Evolutionary conservation across 37 sponge, comb jelly and placozoan genomes (phyloP), one percentile per base, ranked within the genome.

Genomic region (Eunapius fragilis): DNA sequence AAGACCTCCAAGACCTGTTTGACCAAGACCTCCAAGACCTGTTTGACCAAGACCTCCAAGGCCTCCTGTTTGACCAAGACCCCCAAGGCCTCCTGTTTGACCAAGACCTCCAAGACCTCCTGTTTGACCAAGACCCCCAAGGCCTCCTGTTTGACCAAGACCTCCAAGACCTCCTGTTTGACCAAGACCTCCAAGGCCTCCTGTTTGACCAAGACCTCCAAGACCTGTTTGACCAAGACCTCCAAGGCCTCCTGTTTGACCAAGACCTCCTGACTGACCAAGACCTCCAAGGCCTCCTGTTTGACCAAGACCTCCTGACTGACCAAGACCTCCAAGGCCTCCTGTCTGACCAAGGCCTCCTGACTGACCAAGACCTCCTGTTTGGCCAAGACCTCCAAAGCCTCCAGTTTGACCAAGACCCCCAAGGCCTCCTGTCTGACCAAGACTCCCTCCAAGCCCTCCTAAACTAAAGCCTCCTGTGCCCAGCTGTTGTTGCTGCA

Each of bases 101-200:
- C 67, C 47, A 31, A 71, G 72, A n/a, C n/a, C 34, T 33, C 84
- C 84, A 74, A 83, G 67, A 2, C 84, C 84, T 24, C 34, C 67
- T 28, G 24, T 23, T 9, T 48, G 73, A 11, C 67, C 47, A 31
- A 71, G 72, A n/a, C n/a, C 72, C 31, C 71, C 37, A 14, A 45
- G n/a, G 3, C 77, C 78, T 19, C 82, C 71, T 30, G 36, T 81
- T 11, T 73, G 74, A 17, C 71, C 28, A 50, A 50, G n/a, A 45
- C 68, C 35, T 34, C 74, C 37, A 14, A 45, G n/a, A 6, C 77
- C 78, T 19, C 82, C 71, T 30, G 36, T 81, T 11, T 73, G 74
- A 17, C 71, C 28, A 50, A 50, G n/a, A 45, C 68, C 73, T 30
- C 73, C 41, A 9, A n/a, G n/a, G n/a, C n/a, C n/a, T n/a, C n/a